A percentile compares a stretch with the other conserved stretches of the same genome.
These are phyloP conservation scores for Perca fluviatilis DNA, from an alignment of 2,113 vertebrate species.

Conservation along the genomic window DNA sequence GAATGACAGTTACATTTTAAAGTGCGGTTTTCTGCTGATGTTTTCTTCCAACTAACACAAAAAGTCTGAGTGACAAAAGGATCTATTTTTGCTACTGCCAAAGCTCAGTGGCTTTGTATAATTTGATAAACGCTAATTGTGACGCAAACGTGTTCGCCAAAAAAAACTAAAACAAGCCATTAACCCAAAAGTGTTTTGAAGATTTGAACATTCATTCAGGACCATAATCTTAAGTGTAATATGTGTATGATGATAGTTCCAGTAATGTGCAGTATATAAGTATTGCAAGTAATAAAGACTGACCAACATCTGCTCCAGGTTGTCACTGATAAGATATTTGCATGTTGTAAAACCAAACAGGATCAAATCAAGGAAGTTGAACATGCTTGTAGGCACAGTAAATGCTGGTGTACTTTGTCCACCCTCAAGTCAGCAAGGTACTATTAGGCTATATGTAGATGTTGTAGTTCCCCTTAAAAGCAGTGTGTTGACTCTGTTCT, in stretches of 20 bases:
- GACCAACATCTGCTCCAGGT: not conserved
- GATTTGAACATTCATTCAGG: too few species aligned
- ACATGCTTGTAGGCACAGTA: too few species aligned
- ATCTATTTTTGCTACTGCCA: too few species aligned
- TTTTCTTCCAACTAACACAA: too few species aligned
- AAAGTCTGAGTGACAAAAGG: too few species aligned
- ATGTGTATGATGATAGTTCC: not conserved
- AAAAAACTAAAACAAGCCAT: too few species aligned
- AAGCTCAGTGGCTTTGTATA: too few species aligned
- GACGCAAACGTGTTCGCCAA: too few species aligned
- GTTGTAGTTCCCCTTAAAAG: not conserved
- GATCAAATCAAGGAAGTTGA: not conserved
- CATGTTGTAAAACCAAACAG: not conserved
- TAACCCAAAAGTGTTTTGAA: too few species aligned
- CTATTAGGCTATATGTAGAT: not conserved
- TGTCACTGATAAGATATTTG: not conserved
- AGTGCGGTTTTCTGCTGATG: too few species aligned
- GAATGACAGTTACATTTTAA: too few species aligned
- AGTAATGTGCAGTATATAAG: not conserved
- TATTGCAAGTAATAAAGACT: not conserved
- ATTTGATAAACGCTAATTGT: too few species aligned
- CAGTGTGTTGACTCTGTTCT: not conserved
- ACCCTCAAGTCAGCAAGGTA: not conserved
- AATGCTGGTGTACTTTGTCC: slow-evolving; percentile 26
- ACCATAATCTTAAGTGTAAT: not conserved